These are phyloP conservation scores for Himantopus leucocephalus DNA, from an alignment of 2,113 vertebrate species.

Conservation along the genomic window DNA sequence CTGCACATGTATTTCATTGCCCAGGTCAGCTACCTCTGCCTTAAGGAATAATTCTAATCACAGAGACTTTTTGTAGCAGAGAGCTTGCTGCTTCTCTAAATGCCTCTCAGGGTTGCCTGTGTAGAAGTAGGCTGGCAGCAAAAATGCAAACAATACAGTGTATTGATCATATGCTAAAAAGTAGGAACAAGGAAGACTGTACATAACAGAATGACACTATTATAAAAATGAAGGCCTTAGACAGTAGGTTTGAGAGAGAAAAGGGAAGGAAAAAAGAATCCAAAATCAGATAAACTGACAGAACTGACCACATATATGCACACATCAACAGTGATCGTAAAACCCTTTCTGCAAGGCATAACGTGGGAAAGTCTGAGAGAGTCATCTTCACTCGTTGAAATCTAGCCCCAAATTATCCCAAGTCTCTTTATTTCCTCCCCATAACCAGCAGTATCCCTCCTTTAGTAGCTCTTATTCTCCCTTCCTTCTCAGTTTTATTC, in stretches of 20 bases:
- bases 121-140: not conserved
- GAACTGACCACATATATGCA: not conserved
- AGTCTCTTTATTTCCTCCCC: conserved; percentile 24
- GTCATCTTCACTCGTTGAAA: conserved; percentile 3
- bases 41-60: not conserved
- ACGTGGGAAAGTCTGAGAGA: conserved; percentile 41
- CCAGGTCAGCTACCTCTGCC: not conserved
- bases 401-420: conserved; percentile 7
- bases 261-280: not conserved
- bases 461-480: conserved; percentile 20
- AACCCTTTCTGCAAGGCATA: not conserved
- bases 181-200: not conserved
- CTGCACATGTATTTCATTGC: not conserved
- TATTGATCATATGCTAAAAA: not conserved
- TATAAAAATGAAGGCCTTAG: not conserved
- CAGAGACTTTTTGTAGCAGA: not conserved
- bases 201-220: not conserved
- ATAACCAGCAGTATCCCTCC: not conserved
- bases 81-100: not conserved
- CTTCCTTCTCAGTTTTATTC: conserved; percentile 41
- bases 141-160: not conserved
- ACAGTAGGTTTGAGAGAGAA: not conserved
- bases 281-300: not conserved
- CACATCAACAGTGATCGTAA: not conserved
- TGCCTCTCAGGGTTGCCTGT: not conserved